Evolutionary conservation across 2,888 invertebrate genomes (phyloP), one percentile per base, ranked within the genome.

Genomic region (Electrophaes corylata): DNA sequence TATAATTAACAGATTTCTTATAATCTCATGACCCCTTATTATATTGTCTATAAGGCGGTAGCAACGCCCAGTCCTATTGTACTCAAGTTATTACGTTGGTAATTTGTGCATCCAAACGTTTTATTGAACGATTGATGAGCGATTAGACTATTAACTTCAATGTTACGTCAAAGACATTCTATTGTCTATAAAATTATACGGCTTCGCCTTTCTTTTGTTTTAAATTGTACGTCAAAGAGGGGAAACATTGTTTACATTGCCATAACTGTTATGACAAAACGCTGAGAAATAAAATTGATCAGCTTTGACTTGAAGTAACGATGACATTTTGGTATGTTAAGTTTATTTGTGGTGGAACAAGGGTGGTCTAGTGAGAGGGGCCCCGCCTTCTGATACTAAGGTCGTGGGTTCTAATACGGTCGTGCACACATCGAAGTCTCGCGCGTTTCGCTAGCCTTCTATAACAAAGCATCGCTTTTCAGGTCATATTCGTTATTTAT

Each of bases 141-240:
- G 19, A 55, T 53, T 46, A 40, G 56, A 55, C 50, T 55, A 54
- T 54, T 50, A 59, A 37, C 20, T 29, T 49, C 46, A 46, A 51
- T 31, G 40, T 49, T 45, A 41, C 57, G 56, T 51, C 43, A 57
- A 44, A 41, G 45, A 51, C 60, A 55, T 57, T 54, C 54, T 55
- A 68, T 65, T 56, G 58, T 50, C 49, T 56, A 51, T 47, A 19
- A 26, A 63, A 61, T 57, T 46, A 56, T 64, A 57, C 51, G 44
- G 49, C 56, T 57, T 44, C 54, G 23, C 55, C 40, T 54, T 50
- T 54, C 45, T 46, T 49, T 47, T 26, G 37, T 39, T n/a, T 43
- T 43, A 14, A 1, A n/a, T 35, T 37, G 23, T 35, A 20, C 8
- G 23, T 40, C 16, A n/a, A 33, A 33, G 18, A 39, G 12, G 29